Percentiles rank a stretch among this genome's conserved stretches.
Evolutionary conservation across 2,888 invertebrate species (phyloP).

Genomic region (Philonicus albiceps): DNA sequence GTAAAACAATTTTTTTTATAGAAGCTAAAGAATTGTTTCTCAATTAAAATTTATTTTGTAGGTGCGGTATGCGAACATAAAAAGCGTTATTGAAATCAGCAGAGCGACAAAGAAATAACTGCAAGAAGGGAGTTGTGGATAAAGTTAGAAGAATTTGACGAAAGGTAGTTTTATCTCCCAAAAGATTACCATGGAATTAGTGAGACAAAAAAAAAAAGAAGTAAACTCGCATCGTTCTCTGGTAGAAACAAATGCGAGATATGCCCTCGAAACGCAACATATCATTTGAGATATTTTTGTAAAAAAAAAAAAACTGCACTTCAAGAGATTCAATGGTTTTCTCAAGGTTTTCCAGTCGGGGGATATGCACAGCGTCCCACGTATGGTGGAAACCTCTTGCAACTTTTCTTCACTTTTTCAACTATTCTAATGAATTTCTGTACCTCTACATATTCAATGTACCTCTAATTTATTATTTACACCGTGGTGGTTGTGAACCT

Average conservation of each 20-base stretch:
- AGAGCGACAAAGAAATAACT: background rate
- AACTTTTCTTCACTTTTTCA: constrained; percentile 34
- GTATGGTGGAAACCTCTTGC: constrained; percentile 25
- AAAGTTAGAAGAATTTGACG: background rate
- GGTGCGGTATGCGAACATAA: background rate
- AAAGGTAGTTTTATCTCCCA: background rate
- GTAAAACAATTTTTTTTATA: background rate
- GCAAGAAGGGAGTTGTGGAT: background rate
- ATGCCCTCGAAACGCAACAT: constrained; percentile 28
- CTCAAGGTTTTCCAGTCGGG: constrained; percentile 41
- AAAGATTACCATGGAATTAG: background rate
- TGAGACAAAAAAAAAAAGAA: background rate
- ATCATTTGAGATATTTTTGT: constrained; percentile 14
- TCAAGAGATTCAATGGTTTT: constrained; percentile 41
- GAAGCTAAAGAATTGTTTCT: background rate
- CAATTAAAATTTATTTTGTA: background rate
- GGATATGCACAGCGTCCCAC: constrained; percentile 37
- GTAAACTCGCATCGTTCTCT: background rate
- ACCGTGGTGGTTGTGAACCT: constrained; percentile 2
- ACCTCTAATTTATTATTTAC: constrained; percentile 22
- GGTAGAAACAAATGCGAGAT: constrained; percentile 39
- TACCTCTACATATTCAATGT: background rate
- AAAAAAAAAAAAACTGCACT: constrained; percentile 27
- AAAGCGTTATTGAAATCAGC: background rate
- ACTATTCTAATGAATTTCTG: constrained; percentile 35